Base-by-base conservation (phyloP, 2,888 invertebrate genomes). In the Eugnorisma glareosa region DNA sequence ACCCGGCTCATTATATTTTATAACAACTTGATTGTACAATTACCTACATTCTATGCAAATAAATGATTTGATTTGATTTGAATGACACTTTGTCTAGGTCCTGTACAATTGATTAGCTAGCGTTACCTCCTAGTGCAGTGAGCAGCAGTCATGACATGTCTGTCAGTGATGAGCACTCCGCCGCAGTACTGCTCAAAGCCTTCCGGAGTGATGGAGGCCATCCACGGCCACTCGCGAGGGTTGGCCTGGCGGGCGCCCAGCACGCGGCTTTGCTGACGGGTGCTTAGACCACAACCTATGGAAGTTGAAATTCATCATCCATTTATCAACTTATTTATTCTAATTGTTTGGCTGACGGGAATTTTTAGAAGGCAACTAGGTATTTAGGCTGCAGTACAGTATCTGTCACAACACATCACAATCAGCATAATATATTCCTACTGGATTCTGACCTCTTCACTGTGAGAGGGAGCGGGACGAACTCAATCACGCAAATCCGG, bases 171-270 rank as follows among this genome's bases (percentile, higher is more conserved):
- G 64, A 99, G 96, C 0, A 97, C 98, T 0, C 98, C 99, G 0
- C 99, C 99, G 91, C 99, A 99, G 94, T 97, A 98, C 91, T 97
- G 97, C 57, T 97, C 96, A 71, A 95, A 93, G 35, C 97, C 97
- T 7, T 95, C 94, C 0, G 97, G 97, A 28, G 98, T 97, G 79
- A 99, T 93, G 2, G 98, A 98, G 0, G 97, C 98, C 97, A 99
- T 98, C 99, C 99, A 98, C 0, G 98, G 98, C 98, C 98, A 99
- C 90, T 98, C 98, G 67, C 97, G 97, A 1, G 97, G 97, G 89
- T 97, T 97, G 0, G 98, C 97, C 0, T 97, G 97, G 43, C 97
- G 94, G 0, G 98, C 97, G 1, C 98, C 98, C 15, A 97, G 96
- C 51, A 98, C 96, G 48, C 97, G 97, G 0, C 97, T 90, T 70